Conservation (phyloP, 2,888 invertebrate species). For the Drosophila koepferae region DNA sequence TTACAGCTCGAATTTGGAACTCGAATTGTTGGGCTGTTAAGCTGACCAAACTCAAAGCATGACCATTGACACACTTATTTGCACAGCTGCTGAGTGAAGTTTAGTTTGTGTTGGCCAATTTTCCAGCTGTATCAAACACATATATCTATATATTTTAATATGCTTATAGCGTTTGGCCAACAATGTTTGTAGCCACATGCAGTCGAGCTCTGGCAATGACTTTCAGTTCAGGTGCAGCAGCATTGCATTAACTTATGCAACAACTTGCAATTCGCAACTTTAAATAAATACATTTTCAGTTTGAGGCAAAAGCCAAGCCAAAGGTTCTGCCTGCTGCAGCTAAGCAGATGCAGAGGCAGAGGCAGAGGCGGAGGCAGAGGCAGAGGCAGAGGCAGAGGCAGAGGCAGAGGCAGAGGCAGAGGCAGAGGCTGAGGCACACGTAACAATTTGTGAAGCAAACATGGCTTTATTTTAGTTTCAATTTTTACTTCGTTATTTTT, state of each 20-base stretch:
- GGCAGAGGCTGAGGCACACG: conserved; percentile 43
- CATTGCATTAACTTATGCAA: conserved; percentile 67
- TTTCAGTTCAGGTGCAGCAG: conserved; percentile 35
- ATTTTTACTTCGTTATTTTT: conserved; percentile 81
- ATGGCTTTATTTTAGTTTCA: conserved; percentile 81
- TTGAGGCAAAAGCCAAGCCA: conserved; percentile 14
- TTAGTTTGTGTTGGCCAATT: conserved; percentile 33
- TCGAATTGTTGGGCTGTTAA: conserved; percentile 51
- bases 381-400: neutral
- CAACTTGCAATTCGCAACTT: conserved; percentile 66
- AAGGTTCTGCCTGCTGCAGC: conserved; percentile 17
- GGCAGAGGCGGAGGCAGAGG: conserved; percentile 1
- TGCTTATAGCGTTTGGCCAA: conserved; percentile 59
- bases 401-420: neutral
- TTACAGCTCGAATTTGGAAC: conserved; percentile 29
- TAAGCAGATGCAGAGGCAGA: conserved; percentile 1
- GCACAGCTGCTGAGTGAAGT: conserved; percentile 60
- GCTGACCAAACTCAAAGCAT: conserved; percentile 54
- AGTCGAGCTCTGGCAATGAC: conserved; percentile 42
- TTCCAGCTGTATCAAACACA: conserved; percentile 8
- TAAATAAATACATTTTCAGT: conserved; percentile 75
- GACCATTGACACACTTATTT: conserved; percentile 73
- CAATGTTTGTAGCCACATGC: conserved; percentile 31
- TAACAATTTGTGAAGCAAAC: conserved; percentile 78
- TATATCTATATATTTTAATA: conserved; percentile 48